Evolutionary conservation across 2,888 invertebrate species (phyloP), one percentile per base, ranked within the genome.

Genomic region (Drosophila monieri): DNA sequence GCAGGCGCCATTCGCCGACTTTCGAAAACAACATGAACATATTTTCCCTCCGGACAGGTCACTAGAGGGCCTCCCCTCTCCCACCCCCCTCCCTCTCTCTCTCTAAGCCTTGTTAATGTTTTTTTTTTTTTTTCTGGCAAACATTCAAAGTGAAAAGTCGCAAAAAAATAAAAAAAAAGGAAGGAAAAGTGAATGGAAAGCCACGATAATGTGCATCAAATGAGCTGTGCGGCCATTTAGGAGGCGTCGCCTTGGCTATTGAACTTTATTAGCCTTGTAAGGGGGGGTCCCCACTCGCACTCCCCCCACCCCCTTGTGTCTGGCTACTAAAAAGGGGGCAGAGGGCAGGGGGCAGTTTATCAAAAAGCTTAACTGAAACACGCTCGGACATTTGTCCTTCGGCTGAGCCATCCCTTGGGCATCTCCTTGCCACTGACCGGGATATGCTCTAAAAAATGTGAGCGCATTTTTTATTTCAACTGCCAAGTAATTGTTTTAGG

Each of bases 181-280:
- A 48, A 52, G 59, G 49, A 35, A 37, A 55, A 54, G 14, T 49
- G 25, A 52, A 52, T 35, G 39, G 44, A 64, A 64, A 66, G 76
- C 60, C 80, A 84, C 72, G 85, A 86, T 81, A 86, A 86, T 81
- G 80, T 86, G 80, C 81, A 81, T 86, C 85, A 86, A 86, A 81
- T 86, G 87, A 81, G 81, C 85, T 86, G 87, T 86, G 87, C 78
- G 74, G 76, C 84, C 87, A 86, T 81, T 86, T 86, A 78, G 65
- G 65, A 73, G 81, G 85, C 87, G 87, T 84, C 87, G 72, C 68
- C 76, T 78, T 86, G 81, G 80, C 81, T 76, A 84, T 81, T 86
- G 87, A 81, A 80, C 87, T 86, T 77, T 81, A 86, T 81, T 81
- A 80, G 86, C 80, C 76, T 65, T 75, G 80, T 70, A 74, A 37